Conservation (phyloP, 2,113 vertebrate genomes). For the Opisthocomus hoazin region DNA sequence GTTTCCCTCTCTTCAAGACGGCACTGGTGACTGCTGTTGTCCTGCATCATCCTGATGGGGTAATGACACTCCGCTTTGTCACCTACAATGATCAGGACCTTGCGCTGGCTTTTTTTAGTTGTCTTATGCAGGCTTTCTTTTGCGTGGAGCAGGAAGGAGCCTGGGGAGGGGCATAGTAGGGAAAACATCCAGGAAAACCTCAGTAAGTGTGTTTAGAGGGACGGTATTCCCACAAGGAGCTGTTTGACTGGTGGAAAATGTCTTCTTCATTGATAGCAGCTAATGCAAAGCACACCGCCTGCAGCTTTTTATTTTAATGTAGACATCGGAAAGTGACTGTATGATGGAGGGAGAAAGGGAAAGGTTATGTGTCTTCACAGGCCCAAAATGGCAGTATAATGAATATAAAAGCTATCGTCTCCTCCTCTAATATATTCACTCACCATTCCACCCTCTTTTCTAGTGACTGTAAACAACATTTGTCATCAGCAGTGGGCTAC, state of each 20-base stretch:
- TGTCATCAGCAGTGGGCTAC: constrained; percentile 68
- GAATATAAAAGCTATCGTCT: constrained; percentile 69
- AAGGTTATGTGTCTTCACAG: constrained; percentile 70
- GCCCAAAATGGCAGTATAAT: constrained; percentile 68
- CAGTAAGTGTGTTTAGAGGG: background rate
- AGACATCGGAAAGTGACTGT: constrained; percentile 64
- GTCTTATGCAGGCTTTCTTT: background rate
- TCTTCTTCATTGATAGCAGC: constrained; percentile 63
- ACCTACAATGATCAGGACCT: background rate
- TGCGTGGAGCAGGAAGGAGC: background rate
- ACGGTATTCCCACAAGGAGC: constrained; percentile 46
- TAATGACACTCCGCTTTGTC: background rate
- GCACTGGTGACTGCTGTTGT: background rate
- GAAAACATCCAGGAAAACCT: background rate
- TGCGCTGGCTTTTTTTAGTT: background rate
- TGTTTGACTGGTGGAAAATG: constrained; percentile 57
- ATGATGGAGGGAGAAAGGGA: constrained; percentile 68
- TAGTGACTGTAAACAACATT: constrained; percentile 72
- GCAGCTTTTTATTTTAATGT: constrained; percentile 73
- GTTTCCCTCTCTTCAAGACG: background rate
- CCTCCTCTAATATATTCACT: constrained; percentile 72
- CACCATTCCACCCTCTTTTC: constrained; percentile 69
- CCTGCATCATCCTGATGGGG: background rate
- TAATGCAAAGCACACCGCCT: constrained; percentile 63
- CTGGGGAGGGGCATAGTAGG: background rate